Conservation (phyloP, 2,888 invertebrate genomes). For the Norana najaformis region DNA sequence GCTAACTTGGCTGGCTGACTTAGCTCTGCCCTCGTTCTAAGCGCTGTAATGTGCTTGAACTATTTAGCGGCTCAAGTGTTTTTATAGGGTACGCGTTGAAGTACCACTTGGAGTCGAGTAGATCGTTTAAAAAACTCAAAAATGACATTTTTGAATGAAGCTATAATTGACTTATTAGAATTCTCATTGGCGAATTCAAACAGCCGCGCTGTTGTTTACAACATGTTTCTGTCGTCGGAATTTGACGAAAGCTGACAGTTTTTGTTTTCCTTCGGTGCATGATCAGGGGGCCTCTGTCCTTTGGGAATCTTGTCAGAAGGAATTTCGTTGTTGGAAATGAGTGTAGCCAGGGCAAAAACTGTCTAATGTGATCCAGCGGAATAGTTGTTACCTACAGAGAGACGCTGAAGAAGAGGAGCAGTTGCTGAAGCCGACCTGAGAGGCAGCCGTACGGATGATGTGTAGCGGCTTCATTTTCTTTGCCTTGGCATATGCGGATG, state of each 20-base stretch:
- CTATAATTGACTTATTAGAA: neutral
- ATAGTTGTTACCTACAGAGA: no score
- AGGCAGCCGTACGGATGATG: neutral
- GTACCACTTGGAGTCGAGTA: neutral
- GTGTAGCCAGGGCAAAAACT: neutral
- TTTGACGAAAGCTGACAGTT: neutral
- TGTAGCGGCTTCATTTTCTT: neutral
- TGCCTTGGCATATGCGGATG: neutral
- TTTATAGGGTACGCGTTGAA: neutral
- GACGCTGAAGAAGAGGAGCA: no score
- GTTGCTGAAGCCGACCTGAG: no score
- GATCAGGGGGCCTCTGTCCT: neutral
- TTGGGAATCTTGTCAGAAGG: neutral
- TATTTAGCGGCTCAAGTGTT: neutral
- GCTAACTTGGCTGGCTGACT: neutral
- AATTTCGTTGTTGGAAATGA: neutral
- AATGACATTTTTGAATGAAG: neutral
- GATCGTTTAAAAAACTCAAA: neutral
- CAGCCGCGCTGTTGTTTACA: neutral
- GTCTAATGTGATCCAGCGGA: no score
- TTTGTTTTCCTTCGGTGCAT: conserved; percentile 8
- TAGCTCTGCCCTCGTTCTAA: neutral
- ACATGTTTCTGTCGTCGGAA: conserved; percentile 2
- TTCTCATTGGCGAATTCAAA: neutral
- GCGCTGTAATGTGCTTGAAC: neutral